These are phyloP conservation scores for Teinopalpus imperialis DNA, from an alignment of 2,888 invertebrate species.

Conservation along the genomic window DNA sequence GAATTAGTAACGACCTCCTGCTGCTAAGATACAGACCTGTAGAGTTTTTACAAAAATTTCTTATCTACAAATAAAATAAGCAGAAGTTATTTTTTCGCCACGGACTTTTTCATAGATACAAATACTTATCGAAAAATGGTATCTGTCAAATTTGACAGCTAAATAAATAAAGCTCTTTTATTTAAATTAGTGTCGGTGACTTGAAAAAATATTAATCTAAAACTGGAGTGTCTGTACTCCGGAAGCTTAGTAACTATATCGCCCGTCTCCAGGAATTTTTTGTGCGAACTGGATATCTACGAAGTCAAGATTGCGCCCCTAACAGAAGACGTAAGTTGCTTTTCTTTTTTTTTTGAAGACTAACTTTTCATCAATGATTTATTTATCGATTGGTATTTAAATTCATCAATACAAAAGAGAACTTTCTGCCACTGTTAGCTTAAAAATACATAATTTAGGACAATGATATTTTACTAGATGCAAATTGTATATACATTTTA, in stretches of 20 bases:
- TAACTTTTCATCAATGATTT: neutral
- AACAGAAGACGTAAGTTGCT: conserved; percentile 60
- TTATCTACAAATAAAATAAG: too few species aligned
- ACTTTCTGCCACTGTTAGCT: too few species aligned
- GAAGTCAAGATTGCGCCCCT: conserved; percentile 70
- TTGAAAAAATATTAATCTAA: conserved; percentile 35
- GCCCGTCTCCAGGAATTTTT: conserved; percentile 43
- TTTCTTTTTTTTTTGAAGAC: neutral
- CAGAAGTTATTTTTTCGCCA: neutral
- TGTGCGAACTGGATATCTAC: conserved; percentile 59
- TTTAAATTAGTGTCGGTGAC: conserved; percentile 17
- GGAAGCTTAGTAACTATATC: conserved; percentile 53
- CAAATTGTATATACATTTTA: too few species aligned
- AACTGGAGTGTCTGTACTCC: conserved; percentile 58
- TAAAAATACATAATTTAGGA: too few species aligned
- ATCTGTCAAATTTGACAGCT: too few species aligned
- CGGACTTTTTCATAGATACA: neutral
- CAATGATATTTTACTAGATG: too few species aligned
- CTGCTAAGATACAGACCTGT: conserved; percentile 5
- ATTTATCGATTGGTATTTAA: too few species aligned
- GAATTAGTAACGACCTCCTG: conserved; percentile 15
- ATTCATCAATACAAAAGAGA: too few species aligned
- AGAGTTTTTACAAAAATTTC: neutral
- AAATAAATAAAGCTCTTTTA: too few species aligned
- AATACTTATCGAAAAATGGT: too few species aligned